Evolutionary conservation across 2,888 invertebrate species (phyloP), one percentile per base, ranked within the genome.

Genomic region (Monochamus alternatus): DNA sequence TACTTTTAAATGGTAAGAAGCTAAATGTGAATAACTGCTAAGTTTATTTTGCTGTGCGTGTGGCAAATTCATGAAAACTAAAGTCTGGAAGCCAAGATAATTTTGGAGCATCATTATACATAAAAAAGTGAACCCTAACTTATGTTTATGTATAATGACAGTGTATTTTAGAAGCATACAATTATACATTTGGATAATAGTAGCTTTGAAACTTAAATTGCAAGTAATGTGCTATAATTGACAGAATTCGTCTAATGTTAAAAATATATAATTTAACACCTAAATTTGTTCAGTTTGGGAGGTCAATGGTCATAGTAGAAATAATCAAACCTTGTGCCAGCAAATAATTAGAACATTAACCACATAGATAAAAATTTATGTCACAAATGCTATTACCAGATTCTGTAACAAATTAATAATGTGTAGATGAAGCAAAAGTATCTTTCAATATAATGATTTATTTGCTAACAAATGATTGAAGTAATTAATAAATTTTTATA

Each of bases 111-210:
- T 55, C 22, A 55, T 55, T 55, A 55, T 8, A 22, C 22, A 14
- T 4, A 55, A 55, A 55, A 55, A 3, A 55, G 14, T 22, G 55
- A 3, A 14, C n/a, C n/a, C 14, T 14, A 55, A 55, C 55, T n/a
- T 55, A 14, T 14, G 14, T n/a, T 55, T 55, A 55, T 55, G n/a
- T 55, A 55, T 55, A 55, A 55, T 55, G 55, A 55, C 55, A 55
- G 55, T 55, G 22, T 14, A 55, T 55, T 55, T 55, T 55, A n/a
- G 55, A 14, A 55, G 14, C 55, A 2, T 55, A 22, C 14, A 55
- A n/a, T 55, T 55, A 55, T n/a, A 14, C 22, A n/a, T 55, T 55
- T 55, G 55, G 14, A 55, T 55, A 14, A 55, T 14, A 3, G n/a
- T 22, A 55, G 14, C 14, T 55, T 55, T 55, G 55, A 14, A n/a